phyloP scores from a whole-genome alignment of 1,140 invertebrate genomes.

The Popillia japonica region DNA sequence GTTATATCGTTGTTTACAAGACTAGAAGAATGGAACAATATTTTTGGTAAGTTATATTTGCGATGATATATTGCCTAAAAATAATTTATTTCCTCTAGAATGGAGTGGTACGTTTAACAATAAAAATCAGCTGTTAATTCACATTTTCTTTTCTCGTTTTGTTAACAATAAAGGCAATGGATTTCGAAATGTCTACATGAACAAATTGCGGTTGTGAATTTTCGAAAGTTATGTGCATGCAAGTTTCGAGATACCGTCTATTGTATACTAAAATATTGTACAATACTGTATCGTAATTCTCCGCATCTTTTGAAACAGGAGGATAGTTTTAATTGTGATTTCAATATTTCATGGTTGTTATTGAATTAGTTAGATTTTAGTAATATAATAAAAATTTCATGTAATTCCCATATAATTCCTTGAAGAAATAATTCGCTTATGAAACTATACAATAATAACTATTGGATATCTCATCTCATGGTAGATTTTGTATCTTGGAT shows the following conservation, averaged over 20 bases:
- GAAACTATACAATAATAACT: too few relatives aligned
- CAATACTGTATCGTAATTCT: not conserved
- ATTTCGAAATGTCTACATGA: slow-evolving; percentile 5
- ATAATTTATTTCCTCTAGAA: too few relatives aligned
- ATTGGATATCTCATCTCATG: too few relatives aligned
- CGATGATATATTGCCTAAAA: too few relatives aligned
- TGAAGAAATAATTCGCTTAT: too few relatives aligned
- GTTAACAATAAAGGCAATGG: not conserved
- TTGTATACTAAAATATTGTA: not conserved
- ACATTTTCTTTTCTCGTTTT: not conserved
- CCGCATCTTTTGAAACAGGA: not conserved
- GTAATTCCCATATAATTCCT: too few relatives aligned
- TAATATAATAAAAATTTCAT: too few relatives aligned
- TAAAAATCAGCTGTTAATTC: not conserved
- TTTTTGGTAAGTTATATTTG: not conserved
- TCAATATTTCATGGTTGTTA: not conserved
- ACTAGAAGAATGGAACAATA: not conserved
- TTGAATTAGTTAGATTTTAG: not conserved
- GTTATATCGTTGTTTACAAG: not conserved
- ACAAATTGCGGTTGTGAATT: not conserved
- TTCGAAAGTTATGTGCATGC: not conserved
- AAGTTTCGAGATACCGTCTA: not conserved
- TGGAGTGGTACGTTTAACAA: too few relatives aligned
- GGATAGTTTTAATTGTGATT: not conserved
- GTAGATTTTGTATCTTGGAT: too few relatives aligned